These are phyloP conservation scores for Drosophila arawakana DNA, from an alignment of 1,140 invertebrate species.

Conservation along the genomic window DNA sequence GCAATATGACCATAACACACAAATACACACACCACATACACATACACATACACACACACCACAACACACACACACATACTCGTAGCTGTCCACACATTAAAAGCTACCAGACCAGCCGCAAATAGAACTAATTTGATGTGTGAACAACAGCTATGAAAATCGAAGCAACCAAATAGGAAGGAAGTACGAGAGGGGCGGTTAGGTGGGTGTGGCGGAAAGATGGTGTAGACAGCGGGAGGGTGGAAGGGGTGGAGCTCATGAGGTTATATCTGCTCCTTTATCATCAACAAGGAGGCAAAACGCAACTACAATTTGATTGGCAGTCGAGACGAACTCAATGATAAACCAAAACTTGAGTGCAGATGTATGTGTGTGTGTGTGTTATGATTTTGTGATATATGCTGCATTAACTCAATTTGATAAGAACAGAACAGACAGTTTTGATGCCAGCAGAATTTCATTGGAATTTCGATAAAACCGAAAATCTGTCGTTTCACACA, in stretches of 20 bases:
- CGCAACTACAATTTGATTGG: conserved; percentile 24
- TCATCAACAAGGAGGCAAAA: conserved; percentile 15
- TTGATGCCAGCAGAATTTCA: conserved; percentile 45
- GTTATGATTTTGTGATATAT: conserved; percentile 75
- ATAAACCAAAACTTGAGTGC: conserved; percentile 33
- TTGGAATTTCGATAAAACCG: conserved; percentile 61
- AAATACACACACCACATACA: conserved; percentile 7
- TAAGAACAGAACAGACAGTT: conserved; percentile 48
- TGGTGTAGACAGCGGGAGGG: neutral
- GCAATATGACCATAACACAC: conserved; percentile 62
- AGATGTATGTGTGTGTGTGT: neutral
- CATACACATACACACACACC: conserved; percentile 4
- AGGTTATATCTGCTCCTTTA: neutral
- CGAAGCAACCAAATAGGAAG: neutral
- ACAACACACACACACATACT: conserved; percentile 18
- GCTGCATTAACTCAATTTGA: conserved; percentile 79
- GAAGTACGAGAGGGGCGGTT: neutral
- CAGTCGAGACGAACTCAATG: conserved; percentile 32
- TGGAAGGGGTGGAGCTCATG: neutral
- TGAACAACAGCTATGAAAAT: conserved; percentile 59
- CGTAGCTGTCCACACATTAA: conserved; percentile 60
- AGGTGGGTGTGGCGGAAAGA: neutral
- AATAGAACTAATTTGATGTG: conserved; percentile 80
- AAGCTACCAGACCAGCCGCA: conserved; percentile 66
- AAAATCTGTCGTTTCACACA: conserved; percentile 31